Base-by-base conservation (phyloP, 2,113 vertebrate genomes). In the Mastomys coucha region DNA sequence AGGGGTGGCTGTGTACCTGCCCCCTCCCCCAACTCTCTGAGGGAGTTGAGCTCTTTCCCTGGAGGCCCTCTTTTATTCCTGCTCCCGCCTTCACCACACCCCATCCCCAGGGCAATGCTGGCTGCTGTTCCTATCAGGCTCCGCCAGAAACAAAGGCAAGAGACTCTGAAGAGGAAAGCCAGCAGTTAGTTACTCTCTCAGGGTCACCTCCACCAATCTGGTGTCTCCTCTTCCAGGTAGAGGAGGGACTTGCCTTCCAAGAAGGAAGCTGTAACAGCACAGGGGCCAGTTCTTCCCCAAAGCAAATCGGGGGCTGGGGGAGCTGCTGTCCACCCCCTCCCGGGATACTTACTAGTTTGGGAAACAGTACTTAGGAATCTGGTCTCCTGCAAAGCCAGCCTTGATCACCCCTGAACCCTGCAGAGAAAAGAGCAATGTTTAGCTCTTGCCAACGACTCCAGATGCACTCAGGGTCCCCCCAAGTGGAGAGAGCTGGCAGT, bases 331-430 rank as follows among this genome's bases (percentile, higher is more conserved):
- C 36, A 1, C 53, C 53, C 12, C 53, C 53, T 13, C 53, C 22
- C 56, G 31, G 7, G 58, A 84, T 75, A 99, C 99, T 99, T 98
- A 99, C 99, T 99, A 99, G 98, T 99, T 99, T 7, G 99, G 99
- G 96, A 99, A 99, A 96, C 99, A 99, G 98, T 99, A 99, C 98
- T 99, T 99, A 33, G 99, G 99, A 97, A 99, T 99, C 98, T 99
- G 99, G 98, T 99, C 99, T 97, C 99, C 99, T 45, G 99, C 99
- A 97, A 99, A 99, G 26, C 99, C 99, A 95, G 99, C 99, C 98
- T 99, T 99, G 97, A 99, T 99, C 45, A 99, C 99, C 36, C 99
- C 99, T 0, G 99, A 99, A 87, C 99, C 99, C 99, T 99, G 97
- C 11, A 96, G 88, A 53, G 45, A 88, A 93, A 96, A 78, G 94